phyloP scores from a whole-genome alignment of 23 tunicate species.

The Trididemnum nubilum region DNA sequence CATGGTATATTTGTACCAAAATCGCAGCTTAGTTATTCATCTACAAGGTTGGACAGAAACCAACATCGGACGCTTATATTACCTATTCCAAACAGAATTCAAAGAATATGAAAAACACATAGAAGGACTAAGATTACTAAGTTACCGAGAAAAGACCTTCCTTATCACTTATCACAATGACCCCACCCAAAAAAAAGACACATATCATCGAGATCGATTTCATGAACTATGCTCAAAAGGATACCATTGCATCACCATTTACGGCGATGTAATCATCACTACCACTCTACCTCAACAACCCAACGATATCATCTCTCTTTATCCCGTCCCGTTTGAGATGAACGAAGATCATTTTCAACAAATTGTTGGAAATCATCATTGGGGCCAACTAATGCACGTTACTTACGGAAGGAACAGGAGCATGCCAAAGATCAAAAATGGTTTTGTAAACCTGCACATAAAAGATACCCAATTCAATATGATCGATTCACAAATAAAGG shows the following conservation, averaged over 20 bases:
- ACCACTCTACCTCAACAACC: not conserved
- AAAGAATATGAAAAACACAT: not conserved
- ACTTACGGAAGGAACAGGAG: not conserved
- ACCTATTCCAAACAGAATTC: not conserved
- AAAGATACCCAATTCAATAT: not conserved
- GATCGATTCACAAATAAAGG: not conserved
- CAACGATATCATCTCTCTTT: not conserved
- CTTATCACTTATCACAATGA: not conserved
- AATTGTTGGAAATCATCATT: not conserved
- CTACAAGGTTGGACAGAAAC: not conserved
- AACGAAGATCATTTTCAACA: not conserved
- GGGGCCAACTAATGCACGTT: not conserved
- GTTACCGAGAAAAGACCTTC: not conserved
- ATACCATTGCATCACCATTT: not conserved
- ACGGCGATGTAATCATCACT: not conserved
- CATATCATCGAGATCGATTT: not conserved
- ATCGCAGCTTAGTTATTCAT: not conserved
- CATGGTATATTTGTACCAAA: not conserved
- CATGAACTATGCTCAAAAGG: not conserved
- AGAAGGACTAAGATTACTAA: not conserved
- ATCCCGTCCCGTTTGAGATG: not conserved
- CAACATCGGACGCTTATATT: not conserved
- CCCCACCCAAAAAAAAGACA: not conserved
- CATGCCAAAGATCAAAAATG: not conserved
- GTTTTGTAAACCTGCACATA: not conserved